Conservation (phyloP, 2,113 vertebrate genomes). For the Meleagris gallopavo region DNA sequence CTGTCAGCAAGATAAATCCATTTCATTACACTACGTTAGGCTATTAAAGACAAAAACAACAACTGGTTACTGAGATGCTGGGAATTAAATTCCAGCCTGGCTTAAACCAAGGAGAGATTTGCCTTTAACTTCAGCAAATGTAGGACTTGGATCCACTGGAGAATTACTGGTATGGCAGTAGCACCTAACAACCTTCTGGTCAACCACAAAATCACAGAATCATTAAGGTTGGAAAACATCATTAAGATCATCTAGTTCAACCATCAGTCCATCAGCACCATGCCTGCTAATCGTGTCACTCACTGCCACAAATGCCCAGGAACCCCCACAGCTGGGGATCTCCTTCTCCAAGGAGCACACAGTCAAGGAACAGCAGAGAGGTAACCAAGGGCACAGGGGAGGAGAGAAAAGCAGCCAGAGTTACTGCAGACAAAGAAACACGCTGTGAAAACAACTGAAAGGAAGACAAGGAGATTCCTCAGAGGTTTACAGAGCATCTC, state of each 20-base stretch:
- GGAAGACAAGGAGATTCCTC: background rate
- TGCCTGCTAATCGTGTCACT: too few species aligned
- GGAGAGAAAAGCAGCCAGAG: background rate
- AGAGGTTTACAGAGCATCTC: background rate
- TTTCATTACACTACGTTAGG: background rate
- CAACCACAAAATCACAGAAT: background rate
- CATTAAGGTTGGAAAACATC: too few species aligned
- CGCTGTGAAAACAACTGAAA: accelerated
- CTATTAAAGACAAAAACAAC: background rate
- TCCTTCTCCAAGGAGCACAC: background rate
- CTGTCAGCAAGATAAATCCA: background rate
- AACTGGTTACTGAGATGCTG: background rate
- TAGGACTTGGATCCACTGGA: background rate
- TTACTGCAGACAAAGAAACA: background rate
- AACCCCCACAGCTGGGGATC: too few species aligned
- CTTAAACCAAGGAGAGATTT: background rate
- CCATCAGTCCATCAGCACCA: too few species aligned
- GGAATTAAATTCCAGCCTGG: background rate
- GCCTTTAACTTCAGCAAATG: background rate
- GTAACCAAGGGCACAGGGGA: accelerated
- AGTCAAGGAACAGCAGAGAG: background rate
- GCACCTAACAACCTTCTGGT: background rate
- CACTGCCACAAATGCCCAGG: background rate
- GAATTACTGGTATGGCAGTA: background rate
- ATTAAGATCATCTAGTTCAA: too few species aligned